Evolutionary conservation across 1,140 invertebrate genomes (phyloP).

Genomic region (Periplaneta americana): DNA sequence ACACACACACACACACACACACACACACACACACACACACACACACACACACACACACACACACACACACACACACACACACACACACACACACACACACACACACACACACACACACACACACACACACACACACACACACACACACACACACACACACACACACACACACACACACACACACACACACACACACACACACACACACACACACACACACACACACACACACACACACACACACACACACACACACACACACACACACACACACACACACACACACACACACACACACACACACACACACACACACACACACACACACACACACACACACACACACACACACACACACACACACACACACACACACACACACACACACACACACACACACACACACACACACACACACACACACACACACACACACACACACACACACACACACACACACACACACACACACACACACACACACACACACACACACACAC

Average conservation of each 20-base stretch:
- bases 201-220: conserved; percentile 22
- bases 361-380: conserved; percentile 20
- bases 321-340: conserved; percentile 21
- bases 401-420: conserved; percentile 19
- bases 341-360: conserved; percentile 22
- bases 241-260: conserved; percentile 22
- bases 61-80: conserved; percentile 28
- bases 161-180: conserved; percentile 26
- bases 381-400: conserved; percentile 19
- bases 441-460: conserved; percentile 18
- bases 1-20: too few relatives aligned
- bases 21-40: too few relatives aligned
- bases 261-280: conserved; percentile 22
- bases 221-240: conserved; percentile 22
- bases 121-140: conserved; percentile 32
- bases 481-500: conserved; percentile 18
- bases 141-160: conserved; percentile 29
- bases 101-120: conserved; percentile 31
- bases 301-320: conserved; percentile 22
- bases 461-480: conserved; percentile 18
- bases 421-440: conserved; percentile 19
- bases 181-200: conserved; percentile 22
- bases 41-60: too few relatives aligned
- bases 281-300: conserved; percentile 22
- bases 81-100: conserved; percentile 27